These are phyloP conservation scores for Penaeus chinensis DNA, from an alignment of 1,140 invertebrate genomes.

Conservation along the genomic window DNA sequence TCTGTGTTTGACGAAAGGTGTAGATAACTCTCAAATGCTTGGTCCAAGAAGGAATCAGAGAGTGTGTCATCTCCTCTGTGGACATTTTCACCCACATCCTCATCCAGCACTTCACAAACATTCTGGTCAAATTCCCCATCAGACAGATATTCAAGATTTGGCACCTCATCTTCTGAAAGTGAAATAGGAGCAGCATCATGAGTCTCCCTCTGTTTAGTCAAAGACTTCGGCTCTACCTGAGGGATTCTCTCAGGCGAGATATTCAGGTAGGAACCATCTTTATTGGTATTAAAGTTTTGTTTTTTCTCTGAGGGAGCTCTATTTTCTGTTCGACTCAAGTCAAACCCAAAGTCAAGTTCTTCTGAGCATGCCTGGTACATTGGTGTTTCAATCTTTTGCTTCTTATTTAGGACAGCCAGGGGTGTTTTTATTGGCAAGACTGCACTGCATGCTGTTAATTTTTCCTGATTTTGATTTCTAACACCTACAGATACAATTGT, in stretches of 20 bases:
- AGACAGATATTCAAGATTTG: too few relatives aligned
- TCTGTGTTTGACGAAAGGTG: background rate
- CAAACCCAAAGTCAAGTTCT: conserved; percentile 52
- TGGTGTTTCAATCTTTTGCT: conserved; percentile 16
- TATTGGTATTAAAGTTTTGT: background rate
- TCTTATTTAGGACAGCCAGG: background rate
- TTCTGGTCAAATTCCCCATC: background rate
- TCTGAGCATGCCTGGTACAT: conserved; percentile 53
- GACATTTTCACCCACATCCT: background rate
- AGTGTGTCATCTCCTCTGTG: conserved; percentile 30
- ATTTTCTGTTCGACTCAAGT: conserved; percentile 21
- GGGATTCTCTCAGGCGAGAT: background rate
- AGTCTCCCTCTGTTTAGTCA: too few relatives aligned
- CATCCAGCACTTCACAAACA: background rate
- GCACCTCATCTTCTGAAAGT: too few relatives aligned
- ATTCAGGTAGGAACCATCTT: conserved; percentile 32
- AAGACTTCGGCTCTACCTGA: too few relatives aligned
- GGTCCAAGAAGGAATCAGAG: conserved; percentile 57
- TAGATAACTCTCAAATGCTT: conserved; percentile 54
- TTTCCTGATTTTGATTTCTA: too few relatives aligned
- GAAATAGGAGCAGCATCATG: too few relatives aligned
- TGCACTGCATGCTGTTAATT: too few relatives aligned
- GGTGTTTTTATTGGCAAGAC: too few relatives aligned
- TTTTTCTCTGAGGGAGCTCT: background rate
- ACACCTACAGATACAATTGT: too few relatives aligned